Percentiles rank a stretch among this genome's conserved stretches.
phyloP scores from a whole-genome alignment of 2,888 invertebrate species.

The Synergus gifuensis region DNA sequence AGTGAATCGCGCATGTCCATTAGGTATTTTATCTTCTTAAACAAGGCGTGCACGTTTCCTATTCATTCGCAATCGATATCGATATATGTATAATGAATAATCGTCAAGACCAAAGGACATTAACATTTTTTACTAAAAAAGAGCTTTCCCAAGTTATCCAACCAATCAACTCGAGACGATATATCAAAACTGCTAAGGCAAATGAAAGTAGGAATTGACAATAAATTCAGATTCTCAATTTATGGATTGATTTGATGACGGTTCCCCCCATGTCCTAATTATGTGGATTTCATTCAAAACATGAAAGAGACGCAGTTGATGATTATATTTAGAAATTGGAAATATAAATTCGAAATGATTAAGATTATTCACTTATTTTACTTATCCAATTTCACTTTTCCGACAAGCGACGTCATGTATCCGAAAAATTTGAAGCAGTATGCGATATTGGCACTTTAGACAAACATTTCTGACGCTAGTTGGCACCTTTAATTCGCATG shows the following conservation, averaged over 20 bases:
- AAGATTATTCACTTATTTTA: not conserved
- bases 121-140: not conserved
- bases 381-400: not conserved
- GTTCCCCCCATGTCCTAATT: not conserved
- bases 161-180: not conserved
- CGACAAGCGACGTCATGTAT: not conserved
- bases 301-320: not conserved
- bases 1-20: not conserved
- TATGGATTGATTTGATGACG: not conserved
- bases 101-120: not conserved
- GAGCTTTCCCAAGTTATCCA: not conserved
- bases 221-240: not conserved
- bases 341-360: not conserved
- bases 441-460: not conserved
- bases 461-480: not conserved
- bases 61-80: not conserved
- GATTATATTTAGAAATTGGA: not conserved
- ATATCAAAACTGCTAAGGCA: not conserved
- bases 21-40: not conserved
- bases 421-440: not conserved
- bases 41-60: not conserved
- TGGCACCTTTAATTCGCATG: constrained; percentile 2
- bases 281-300: not conserved
- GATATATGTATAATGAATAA: not conserved
- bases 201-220: not conserved